Base-by-base conservation (phyloP, 1,140 invertebrate genomes). In the Drosophila cardini region DNA sequence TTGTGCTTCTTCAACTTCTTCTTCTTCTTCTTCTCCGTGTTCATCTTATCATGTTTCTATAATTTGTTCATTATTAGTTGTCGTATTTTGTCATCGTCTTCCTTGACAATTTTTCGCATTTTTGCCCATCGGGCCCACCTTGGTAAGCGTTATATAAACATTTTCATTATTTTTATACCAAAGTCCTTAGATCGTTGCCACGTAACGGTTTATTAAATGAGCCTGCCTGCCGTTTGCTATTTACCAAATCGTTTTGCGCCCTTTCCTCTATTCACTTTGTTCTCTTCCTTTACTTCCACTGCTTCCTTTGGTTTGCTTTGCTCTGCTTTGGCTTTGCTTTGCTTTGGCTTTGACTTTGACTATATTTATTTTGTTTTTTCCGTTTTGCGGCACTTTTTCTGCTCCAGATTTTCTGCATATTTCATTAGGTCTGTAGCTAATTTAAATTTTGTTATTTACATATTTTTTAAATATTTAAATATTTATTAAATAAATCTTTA, bases 141-240 rank as follows among this genome's bases (percentile, higher is more conserved):
- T 43, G 30, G 62, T 63, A 60, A 40, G 42, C 9, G 60, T 75
- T 75, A 70, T 38, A 75, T 67, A 71, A 75, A 78, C 65, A 78
- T 71, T 75, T 78, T 57, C 67, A 67, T 46, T 81, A 70, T 60
- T 58, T 48, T 58, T 78, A 61, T 52, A 16, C 43, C 60, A 21
- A 40, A 58, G 52, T 38, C 2, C 43, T 30, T 38, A 56, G 53
- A 53, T 53, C 18, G 78, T 82, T 83, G 83, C 83, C 56, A 52
- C 36, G 83, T 53, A 83, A 82, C 79, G 71, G 45, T 68, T 82
- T 72, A 82, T 82, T 82, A 82, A 82, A 82, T 82, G 71, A 72
- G 53, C 57, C 57, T 55, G 65, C 42, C 64, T 42, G 50, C 36
- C 52, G 43, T 52, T 65, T 74, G 50, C 53, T 67, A 48, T 56